Evolutionary conservation across 1,140 invertebrate species (phyloP).

Genomic region (Atta cephalotes): DNA sequence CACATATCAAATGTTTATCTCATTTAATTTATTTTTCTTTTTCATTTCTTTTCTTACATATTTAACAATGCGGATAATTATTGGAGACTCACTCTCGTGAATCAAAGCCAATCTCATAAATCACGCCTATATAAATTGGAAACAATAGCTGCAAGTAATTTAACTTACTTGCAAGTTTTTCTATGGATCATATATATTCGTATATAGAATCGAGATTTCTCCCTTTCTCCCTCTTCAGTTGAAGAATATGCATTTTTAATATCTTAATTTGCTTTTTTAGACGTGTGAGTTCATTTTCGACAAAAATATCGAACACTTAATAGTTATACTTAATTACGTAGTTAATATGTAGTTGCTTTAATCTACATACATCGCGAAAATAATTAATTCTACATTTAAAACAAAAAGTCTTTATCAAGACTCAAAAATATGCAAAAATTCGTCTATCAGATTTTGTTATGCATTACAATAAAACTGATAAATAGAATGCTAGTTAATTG

Average conservation of each 20-base stretch:
- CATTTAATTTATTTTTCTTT: neutral
- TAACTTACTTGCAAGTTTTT: conserved; percentile 40
- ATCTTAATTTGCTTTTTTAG: neutral
- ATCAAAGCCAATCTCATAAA: conserved; percentile 35
- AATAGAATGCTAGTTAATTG: neutral
- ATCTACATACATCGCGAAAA: neutral
- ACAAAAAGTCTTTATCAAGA: neutral
- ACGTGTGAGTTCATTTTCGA: neutral
- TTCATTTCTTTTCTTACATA: neutral
- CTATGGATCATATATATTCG: neutral
- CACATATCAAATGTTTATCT: neutral
- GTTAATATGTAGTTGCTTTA: neutral
- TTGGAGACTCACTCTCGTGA: conserved; percentile 1
- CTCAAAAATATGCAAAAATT: neutral
- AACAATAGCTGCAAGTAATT: conserved; percentile 42
- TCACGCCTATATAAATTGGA: conserved; percentile 21
- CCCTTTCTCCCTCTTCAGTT: no score
- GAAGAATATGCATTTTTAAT: conserved; percentile 25
- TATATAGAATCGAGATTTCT: neutral
- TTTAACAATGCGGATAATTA: neutral
- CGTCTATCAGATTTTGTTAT: neutral
- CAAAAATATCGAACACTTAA: neutral
- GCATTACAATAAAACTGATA: neutral
- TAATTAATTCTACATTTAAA: neutral
- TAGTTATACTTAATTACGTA: neutral